A percentile compares a stretch with the other conserved stretches of the same genome.
These are phyloP conservation scores for Serinus canaria DNA, from an alignment of 2,113 vertebrate genomes.

Conservation along the genomic window DNA sequence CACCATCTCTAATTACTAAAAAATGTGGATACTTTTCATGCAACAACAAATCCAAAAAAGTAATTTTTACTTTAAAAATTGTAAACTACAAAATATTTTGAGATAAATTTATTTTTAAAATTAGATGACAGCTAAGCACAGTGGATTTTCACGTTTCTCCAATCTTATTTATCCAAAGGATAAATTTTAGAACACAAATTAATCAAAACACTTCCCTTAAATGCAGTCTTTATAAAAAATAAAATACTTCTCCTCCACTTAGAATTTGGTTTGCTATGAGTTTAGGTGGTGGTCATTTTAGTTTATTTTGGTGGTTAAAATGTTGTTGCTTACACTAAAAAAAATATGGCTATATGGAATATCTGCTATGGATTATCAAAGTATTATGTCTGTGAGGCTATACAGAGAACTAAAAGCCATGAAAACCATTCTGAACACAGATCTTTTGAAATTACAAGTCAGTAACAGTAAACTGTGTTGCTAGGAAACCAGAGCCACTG, in stretches of 20 bases:
- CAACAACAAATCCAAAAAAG: neutral
- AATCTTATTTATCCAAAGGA: neutral
- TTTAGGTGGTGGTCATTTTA: neutral
- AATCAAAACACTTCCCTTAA: neutral
- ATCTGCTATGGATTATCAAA: neutral
- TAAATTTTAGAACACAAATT: neutral
- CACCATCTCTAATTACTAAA: neutral
- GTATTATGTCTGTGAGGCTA: neutral
- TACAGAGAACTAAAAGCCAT: neutral
- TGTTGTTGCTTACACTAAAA: neutral
- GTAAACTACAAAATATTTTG: neutral
- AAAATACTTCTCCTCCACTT: neutral
- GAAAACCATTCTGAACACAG: neutral
- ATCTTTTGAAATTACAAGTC: neutral
- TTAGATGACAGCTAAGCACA: accelerated
- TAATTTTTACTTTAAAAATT: neutral
- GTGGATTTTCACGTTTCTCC: neutral
- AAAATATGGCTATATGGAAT: neutral
- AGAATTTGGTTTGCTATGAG: neutral
- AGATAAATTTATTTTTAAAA: neutral
- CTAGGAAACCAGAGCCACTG: constrained; percentile 13
- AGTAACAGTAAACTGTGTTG: neutral
- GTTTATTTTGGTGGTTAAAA: neutral
- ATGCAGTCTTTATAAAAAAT: neutral
- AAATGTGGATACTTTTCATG: accelerated